These are phyloP conservation scores for Masticophis lateralis DNA, from an alignment of 2,797 vertebrate genomes.

Conservation along the genomic window DNA sequence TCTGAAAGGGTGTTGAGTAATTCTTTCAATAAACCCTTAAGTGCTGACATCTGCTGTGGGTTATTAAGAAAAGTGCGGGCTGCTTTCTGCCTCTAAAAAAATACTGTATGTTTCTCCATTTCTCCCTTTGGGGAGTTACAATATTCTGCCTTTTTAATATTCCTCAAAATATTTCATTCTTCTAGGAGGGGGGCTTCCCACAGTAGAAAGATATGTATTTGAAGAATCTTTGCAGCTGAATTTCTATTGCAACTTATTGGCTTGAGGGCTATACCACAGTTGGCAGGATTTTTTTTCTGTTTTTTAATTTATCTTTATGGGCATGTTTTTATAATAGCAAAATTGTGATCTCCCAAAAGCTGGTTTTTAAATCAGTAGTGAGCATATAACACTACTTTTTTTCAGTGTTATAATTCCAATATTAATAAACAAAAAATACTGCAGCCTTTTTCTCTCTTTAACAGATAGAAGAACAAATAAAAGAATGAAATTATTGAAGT, in stretches of 20 bases:
- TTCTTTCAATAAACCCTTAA: too few relatives aligned
- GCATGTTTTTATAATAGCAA: neutral
- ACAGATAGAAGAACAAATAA: neutral
- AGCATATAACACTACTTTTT: neutral
- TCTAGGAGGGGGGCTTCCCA: too few relatives aligned
- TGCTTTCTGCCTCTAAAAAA: too few relatives aligned
- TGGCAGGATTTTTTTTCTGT: neutral
- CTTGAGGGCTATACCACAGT: neutral
- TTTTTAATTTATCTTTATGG: neutral
- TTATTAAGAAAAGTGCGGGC: too few relatives aligned
- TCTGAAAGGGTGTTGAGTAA: too few relatives aligned
- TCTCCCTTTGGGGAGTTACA: too few relatives aligned
- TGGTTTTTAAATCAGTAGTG: neutral
- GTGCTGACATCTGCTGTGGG: too few relatives aligned
- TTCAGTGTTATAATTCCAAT: neutral
- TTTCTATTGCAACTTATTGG: neutral
- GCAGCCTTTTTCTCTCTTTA: neutral
- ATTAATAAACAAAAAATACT: neutral
- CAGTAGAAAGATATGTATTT: neutral
- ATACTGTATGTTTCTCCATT: too few relatives aligned
- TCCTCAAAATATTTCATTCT: too few relatives aligned
- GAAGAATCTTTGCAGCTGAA: neutral
- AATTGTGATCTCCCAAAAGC: neutral
- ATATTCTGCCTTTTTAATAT: too few relatives aligned
- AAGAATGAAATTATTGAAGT: neutral